Evolutionary conservation across 2,113 vertebrate genomes (phyloP).

Genomic region (Phylloscopus trochilus): DNA sequence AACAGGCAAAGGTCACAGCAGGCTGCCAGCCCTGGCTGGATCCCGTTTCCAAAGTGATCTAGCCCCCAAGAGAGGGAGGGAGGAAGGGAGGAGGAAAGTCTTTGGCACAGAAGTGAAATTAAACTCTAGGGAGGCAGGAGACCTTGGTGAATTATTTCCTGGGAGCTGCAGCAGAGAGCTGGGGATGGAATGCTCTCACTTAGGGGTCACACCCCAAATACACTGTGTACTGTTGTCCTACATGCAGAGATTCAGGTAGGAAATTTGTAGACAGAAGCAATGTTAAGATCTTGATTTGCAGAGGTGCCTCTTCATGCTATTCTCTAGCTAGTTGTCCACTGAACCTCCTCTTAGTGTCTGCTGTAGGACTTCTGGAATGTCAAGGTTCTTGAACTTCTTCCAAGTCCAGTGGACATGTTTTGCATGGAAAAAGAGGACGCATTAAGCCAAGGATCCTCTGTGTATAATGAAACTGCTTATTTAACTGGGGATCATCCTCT

Average conservation of each 20-base stretch:
- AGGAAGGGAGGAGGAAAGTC: background rate
- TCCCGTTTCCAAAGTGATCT: background rate
- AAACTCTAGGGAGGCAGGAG: background rate
- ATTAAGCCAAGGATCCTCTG: background rate
- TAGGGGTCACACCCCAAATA: background rate
- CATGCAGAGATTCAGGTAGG: background rate
- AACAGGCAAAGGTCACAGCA: background rate
- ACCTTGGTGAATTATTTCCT: background rate
- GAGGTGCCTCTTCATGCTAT: background rate
- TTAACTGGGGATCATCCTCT: background rate
- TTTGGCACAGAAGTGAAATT: background rate
- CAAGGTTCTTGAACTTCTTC: background rate
- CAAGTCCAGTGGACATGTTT: background rate
- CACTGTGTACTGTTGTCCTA: fast-evolving
- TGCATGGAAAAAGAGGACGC: background rate
- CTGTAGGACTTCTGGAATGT: background rate
- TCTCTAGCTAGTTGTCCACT: background rate
- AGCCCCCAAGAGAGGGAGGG: background rate
- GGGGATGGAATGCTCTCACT: background rate
- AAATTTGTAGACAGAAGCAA: background rate
- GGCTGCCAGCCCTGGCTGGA: background rate
- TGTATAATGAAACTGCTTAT: background rate
- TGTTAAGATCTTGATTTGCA: background rate
- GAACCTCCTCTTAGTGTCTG: background rate
- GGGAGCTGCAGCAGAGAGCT: fast-evolving